Conservation (phyloP, 2,888 invertebrate species). For the Mayetiola destructor region DNA sequence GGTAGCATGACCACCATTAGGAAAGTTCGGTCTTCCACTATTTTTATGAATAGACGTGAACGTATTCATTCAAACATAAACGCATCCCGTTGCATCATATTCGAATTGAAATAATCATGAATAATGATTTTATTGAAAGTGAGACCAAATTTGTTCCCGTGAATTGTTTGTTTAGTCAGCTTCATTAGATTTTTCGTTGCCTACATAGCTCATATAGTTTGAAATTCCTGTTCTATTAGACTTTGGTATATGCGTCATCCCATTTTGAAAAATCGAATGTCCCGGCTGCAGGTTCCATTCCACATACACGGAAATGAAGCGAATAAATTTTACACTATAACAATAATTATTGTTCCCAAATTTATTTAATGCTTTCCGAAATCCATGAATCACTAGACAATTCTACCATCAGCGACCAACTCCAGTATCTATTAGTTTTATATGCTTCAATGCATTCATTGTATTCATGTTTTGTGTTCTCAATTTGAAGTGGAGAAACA, state of each 20-base stretch:
- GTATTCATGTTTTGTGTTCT: too few species aligned
- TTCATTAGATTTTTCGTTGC: not conserved
- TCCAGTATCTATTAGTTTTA: not conserved
- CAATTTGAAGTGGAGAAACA: too few species aligned
- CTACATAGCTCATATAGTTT: not conserved
- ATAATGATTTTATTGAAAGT: slow-evolving; percentile 10
- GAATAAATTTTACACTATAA: slow-evolving; percentile 6
- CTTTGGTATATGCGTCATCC: not conserved
- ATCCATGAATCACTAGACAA: slow-evolving; percentile 8
- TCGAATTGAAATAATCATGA: not conserved
- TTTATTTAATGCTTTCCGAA: slow-evolving; percentile 10
- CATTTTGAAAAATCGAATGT: too few species aligned
- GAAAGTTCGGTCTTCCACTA: too few species aligned
- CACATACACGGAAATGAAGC: slow-evolving; percentile 3
- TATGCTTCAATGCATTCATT: not conserved
- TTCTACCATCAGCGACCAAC: too few species aligned
- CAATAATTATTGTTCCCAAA: slow-evolving; percentile 9
- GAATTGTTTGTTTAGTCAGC: not conserved
- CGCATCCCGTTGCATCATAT: not conserved
- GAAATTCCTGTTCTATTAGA: not conserved
- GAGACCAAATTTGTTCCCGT: not conserved
- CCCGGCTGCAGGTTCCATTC: not conserved
- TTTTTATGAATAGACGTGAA: not conserved
- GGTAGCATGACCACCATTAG: too few species aligned
- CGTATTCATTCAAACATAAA: not conserved